Evolutionary conservation across 92 coral and sea anemone genomes (phyloP).

Genomic region (Scolanthus callimorphus): DNA sequence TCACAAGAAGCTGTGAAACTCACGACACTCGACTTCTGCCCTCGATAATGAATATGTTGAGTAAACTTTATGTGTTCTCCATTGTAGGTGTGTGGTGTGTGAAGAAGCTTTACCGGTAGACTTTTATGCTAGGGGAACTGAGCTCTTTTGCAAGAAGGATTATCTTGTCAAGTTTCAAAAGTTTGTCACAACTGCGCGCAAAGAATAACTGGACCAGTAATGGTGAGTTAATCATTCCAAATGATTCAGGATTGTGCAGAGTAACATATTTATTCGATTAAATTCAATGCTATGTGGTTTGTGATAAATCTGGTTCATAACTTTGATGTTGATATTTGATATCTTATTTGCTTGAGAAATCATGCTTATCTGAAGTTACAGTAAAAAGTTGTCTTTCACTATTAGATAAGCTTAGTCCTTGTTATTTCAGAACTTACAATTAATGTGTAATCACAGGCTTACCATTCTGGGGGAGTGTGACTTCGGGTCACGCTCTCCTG

Average conservation of each 20-base stretch:
- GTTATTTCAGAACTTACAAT: no score
- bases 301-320: no score
- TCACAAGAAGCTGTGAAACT: neutral
- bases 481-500: no score
- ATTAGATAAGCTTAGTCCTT: neutral
- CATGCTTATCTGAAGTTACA: no score
- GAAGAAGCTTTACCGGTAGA: conserved; percentile 41
- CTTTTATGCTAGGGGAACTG: conserved; percentile 71
- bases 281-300: no score
- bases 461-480: no score
- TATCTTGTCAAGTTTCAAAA: conserved; percentile 54
- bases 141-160: conserved; percentile 79
- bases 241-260: no score
- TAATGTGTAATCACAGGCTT: no score
- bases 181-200: conserved; percentile 78
- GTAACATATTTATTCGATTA: no score
- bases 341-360: no score
- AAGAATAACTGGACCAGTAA: conserved; percentile 87
- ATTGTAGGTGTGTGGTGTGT: conserved; percentile 76
- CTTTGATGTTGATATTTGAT: no score
- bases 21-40: neutral
- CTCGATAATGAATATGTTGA: neutral
- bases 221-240: no score
- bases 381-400: neutral
- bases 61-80: neutral